Conservation (phyloP, 1,140 invertebrate species). For the Drosophila littoralis region DNA sequence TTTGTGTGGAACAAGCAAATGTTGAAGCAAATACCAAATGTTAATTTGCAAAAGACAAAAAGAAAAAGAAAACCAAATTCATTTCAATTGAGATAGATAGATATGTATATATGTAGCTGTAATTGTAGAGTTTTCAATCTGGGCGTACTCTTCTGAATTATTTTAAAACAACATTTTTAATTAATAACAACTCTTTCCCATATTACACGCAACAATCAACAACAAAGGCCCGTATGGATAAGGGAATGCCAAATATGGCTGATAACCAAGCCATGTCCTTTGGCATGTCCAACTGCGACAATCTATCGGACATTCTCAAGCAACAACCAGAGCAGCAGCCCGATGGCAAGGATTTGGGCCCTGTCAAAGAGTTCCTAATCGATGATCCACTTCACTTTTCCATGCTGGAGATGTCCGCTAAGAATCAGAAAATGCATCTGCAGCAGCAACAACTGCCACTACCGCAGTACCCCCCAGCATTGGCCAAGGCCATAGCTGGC, state of each 20-base stretch:
- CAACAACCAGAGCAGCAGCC: conserved; percentile 6
- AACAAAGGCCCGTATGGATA: conserved; percentile 39
- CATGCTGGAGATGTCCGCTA: conserved; percentile 51
- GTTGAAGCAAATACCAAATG: background rate
- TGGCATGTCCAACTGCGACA: conserved; percentile 41
- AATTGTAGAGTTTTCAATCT: too few relatives aligned
- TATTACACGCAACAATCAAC: background rate
- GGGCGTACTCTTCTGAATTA: too few relatives aligned
- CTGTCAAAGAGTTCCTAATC: conserved; percentile 66
- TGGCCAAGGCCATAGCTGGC: conserved; percentile 10
- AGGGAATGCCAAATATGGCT: conserved; percentile 11
- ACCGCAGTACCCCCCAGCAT: conserved; percentile 20
- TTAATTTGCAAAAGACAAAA: too few relatives aligned
- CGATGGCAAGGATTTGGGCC: conserved; percentile 20
- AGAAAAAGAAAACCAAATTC: too few relatives aligned
- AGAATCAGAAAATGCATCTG: conserved; percentile 25
- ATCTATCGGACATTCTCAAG: conserved; percentile 22
- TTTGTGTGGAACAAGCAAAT: too few relatives aligned
- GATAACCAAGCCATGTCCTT: conserved; percentile 28
- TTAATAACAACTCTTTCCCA: too few relatives aligned
- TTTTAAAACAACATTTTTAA: too few relatives aligned
- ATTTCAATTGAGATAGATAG: too few relatives aligned
- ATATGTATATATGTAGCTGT: too few relatives aligned
- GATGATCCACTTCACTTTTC: conserved; percentile 65
- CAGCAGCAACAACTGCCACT: conserved; percentile 16